Base-by-base conservation (phyloP, 2,888 invertebrate species). In the Andrena hattorfiana region DNA sequence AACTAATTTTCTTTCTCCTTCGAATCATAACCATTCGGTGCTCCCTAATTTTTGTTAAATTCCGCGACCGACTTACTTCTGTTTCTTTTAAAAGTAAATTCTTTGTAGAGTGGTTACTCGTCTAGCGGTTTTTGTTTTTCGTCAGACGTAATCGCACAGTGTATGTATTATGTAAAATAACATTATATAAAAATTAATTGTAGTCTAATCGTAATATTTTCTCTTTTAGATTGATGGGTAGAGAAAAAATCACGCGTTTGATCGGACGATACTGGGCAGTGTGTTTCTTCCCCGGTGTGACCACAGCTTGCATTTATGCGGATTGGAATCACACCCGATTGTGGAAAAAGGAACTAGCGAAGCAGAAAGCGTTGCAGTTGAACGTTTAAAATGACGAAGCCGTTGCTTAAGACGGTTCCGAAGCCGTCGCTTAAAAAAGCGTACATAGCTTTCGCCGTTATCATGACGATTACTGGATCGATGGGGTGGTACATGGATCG, bases 291-390 rank as follows among this genome's bases (percentile, higher is more conserved):
- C 98, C 98, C 20, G 94, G 95, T 49, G 85, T 96, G 85, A 92
- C 96, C 75, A 94, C 92, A 35, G 90, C 94, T 28, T 90, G 95
- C 2, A 97, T 98, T 91, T 97, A 95, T 94, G 95, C 96, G 5
- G 98, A 98, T 93, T 97, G 96, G 95, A 95, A 94, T 74, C 96
- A 96, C 89, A 98, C 98, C 0, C 96, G 95, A 87, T 94, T 95
- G 94, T 98, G 97, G 96, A 98, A 98, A 92, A 92, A 92, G 59
- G 91, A 94, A 78, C 93, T 87, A 42, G 71, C 80, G 10, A 82
- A 90, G 81, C 16, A 81, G 72, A 75, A 85, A 83, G 63, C 81
- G n/a, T 49, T 72, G 49, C 84, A 76, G 77, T 35, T 84, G 82
- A 54, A 13, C 64, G 80, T 70, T 49, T 88, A 80, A 81, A 89